A percentile compares a stretch with the other conserved stretches of the same genome.
These are phyloP conservation scores for Noctuana brunneofusca DNA, from an alignment of 2,888 invertebrate genomes.

Conservation along the genomic window DNA sequence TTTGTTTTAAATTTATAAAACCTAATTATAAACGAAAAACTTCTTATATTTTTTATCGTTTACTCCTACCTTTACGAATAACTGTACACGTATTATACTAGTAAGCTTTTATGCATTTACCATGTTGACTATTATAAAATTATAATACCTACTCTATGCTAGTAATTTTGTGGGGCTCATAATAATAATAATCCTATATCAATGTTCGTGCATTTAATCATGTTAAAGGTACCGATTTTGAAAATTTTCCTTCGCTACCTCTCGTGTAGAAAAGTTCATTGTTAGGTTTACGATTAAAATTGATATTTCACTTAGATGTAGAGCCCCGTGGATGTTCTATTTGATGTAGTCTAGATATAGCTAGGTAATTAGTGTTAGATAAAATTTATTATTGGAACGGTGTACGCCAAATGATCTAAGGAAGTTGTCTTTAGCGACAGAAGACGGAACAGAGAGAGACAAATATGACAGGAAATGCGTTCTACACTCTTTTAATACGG, in stretches of 20 bases:
- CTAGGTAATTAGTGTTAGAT: constrained; percentile 72
- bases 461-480: background rate
- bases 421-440: background rate
- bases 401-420: constrained; percentile 20
- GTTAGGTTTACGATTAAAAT: constrained; percentile 45
- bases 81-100: constrained; percentile 51
- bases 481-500: background rate
- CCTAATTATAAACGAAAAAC: constrained; percentile 50
- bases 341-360: constrained; percentile 66
- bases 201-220: constrained; percentile 42
- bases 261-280: constrained; percentile 44
- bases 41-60: constrained; percentile 74
- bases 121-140: constrained; percentile 79
- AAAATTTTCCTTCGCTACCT: constrained; percentile 46
- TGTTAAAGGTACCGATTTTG: constrained; percentile 28
- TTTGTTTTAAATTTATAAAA: constrained; percentile 38
- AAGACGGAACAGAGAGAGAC: background rate
- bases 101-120: constrained; percentile 79
- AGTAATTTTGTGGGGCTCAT: constrained; percentile 53
- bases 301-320: constrained; percentile 43
- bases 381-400: constrained; percentile 41
- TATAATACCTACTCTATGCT: constrained; percentile 53
- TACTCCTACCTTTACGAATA: constrained; percentile 68
- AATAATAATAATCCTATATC: constrained; percentile 34
- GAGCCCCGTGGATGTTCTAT: constrained; percentile 66